Percentiles rank a stretch among this genome's conserved stretches.
Evolutionary conservation across 2,888 invertebrate species (phyloP).

Genomic region (Nipponacmea schrenckii): DNA sequence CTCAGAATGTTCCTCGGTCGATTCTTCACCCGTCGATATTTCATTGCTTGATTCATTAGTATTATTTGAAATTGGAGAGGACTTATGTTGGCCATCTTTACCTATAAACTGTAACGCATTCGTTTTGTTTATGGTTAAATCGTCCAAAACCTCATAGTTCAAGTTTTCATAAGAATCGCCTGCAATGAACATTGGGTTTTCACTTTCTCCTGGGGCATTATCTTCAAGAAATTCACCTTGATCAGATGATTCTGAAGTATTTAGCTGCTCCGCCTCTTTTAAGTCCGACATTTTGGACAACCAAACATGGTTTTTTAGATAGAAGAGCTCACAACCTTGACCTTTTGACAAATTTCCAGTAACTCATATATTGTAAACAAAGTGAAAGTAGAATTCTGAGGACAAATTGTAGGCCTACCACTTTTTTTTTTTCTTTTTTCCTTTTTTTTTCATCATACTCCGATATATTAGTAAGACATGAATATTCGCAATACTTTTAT

Average conservation of each 20-base stretch:
- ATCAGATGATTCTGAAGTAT: conserved; percentile 38
- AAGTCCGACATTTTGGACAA: conserved; percentile 45
- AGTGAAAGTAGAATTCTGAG: too few relatives aligned
- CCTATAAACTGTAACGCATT: conserved; percentile 45
- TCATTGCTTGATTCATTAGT: conserved; percentile 44
- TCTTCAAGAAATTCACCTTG: conserved; percentile 53
- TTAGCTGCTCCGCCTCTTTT: conserved; percentile 56
- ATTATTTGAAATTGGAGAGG: conserved; percentile 34
- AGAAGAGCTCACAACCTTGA: neutral
- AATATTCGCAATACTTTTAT: too few relatives aligned
- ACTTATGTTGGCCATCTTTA: conserved; percentile 33
- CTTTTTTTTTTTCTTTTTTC: too few relatives aligned
- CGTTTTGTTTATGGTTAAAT: conserved; percentile 23
- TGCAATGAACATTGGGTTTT: conserved; percentile 78
- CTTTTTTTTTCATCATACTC: too few relatives aligned
- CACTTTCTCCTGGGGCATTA: conserved; percentile 72
- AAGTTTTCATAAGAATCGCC: conserved; percentile 63
- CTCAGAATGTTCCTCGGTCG: conserved; percentile 37
- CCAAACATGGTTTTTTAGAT: neutral
- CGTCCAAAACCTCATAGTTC: conserved; percentile 33
- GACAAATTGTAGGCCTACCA: too few relatives aligned
- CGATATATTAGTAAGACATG: too few relatives aligned
- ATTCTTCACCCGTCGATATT: conserved; percentile 33
- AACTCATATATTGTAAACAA: neutral
- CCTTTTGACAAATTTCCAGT: neutral